phyloP scores from a whole-genome alignment of 2,113 vertebrate genomes.

The Eretmodus cyanostictus region DNA sequence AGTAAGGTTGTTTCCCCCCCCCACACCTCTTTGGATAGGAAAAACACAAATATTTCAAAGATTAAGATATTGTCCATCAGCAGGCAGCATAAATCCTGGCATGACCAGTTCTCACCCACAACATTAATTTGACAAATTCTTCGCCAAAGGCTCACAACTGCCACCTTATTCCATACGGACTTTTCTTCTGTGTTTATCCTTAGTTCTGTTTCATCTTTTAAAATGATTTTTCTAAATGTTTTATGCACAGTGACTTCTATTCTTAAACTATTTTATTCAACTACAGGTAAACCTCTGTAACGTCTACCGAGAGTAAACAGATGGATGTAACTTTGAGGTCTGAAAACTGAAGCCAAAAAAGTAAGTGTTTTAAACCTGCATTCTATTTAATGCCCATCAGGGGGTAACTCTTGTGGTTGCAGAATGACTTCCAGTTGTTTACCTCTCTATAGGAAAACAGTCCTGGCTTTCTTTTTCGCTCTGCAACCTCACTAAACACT shows the following conservation, averaged over 20 bases:
- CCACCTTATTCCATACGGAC: neutral
- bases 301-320: neutral
- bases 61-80: neutral
- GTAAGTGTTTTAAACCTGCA: neutral
- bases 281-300: neutral
- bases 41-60: neutral
- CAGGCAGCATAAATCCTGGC: neutral
- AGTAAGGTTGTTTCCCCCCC: fast-evolving
- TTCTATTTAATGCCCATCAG: neutral
- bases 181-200: neutral
- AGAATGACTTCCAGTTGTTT: neutral
- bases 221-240: neutral
- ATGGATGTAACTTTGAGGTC: neutral
- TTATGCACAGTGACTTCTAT: neutral
- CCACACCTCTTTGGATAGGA: neutral
- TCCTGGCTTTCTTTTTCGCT: fast-evolving
- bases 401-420: neutral
- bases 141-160: neutral
- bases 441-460: neutral
- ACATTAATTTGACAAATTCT: neutral
- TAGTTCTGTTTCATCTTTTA: neutral
- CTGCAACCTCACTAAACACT: neutral
- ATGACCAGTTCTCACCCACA: neutral
- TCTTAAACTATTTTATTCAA: neutral
- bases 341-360: neutral